Evolutionary conservation across 1,140 invertebrate genomes (phyloP).

Genomic region (Drosophila busckii): DNA sequence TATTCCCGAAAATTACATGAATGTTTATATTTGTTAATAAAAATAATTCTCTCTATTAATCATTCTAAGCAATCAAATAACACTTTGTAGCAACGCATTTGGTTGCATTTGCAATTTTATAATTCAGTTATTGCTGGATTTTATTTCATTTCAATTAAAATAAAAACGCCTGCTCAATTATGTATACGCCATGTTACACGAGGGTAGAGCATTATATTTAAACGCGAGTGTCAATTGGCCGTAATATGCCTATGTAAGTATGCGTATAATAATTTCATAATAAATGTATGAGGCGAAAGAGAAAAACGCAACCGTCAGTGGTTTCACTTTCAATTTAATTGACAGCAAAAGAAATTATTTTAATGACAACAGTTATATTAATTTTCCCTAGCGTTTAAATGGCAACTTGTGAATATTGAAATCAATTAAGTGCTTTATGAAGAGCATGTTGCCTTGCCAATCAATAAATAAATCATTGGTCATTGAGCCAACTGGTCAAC

Average conservation of each 20-base stretch:
- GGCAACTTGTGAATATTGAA: slow-evolving; percentile 5
- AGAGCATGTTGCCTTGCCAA: slow-evolving; percentile 13
- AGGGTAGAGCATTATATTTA: slow-evolving; percentile 13
- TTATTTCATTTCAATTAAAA: slow-evolving; percentile 22
- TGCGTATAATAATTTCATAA: slow-evolving; percentile 18
- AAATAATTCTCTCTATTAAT: too few relatives aligned
- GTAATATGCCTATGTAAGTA: background rate
- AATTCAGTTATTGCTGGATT: slow-evolving; percentile 34
- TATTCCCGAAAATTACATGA: too few relatives aligned
- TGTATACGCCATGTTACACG: slow-evolving; percentile 40
- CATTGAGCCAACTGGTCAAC: slow-evolving; percentile 37
- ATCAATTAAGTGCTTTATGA: slow-evolving; percentile 9
- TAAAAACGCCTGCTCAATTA: slow-evolving; percentile 41
- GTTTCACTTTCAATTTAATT: slow-evolving; percentile 58
- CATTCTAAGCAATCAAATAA: too few relatives aligned
- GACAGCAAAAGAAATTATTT: slow-evolving; percentile 52
- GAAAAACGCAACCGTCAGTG: background rate
- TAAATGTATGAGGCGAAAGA: slow-evolving; percentile 18
- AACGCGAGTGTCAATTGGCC: slow-evolving; percentile 4
- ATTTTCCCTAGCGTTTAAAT: slow-evolving; percentile 21
- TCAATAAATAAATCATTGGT: slow-evolving; percentile 45
- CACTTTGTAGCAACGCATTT: slow-evolving; percentile 4
- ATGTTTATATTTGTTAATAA: too few relatives aligned
- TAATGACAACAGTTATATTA: slow-evolving; percentile 44
- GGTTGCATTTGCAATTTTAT: slow-evolving; percentile 30